Conservation (phyloP, 2,797 vertebrate genomes). For the Malurus leucopterus region DNA sequence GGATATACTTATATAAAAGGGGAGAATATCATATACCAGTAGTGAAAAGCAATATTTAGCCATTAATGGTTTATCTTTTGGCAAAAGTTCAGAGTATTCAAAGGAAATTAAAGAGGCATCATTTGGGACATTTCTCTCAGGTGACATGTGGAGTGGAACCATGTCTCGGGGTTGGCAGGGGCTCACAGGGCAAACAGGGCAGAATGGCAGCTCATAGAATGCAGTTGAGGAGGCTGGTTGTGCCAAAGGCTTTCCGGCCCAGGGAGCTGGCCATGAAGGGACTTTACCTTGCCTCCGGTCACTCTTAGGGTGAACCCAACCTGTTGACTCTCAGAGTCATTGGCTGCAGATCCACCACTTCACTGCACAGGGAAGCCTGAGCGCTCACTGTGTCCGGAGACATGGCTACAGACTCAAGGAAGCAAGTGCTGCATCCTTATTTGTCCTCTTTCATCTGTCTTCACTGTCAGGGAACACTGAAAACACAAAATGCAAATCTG, state of each 20-base stretch:
- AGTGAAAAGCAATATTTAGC: not conserved
- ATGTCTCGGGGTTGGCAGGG: not conserved
- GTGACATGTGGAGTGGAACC: not conserved
- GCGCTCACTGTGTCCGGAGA: not conserved
- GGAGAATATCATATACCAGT: not conserved
- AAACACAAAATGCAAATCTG: not conserved
- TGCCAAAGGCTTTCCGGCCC: not conserved
- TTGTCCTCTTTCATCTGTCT: not conserved
- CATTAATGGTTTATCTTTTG: not conserved
- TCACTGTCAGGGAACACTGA: not conserved
- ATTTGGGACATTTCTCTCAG: not conserved
- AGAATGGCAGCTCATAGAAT: not conserved
- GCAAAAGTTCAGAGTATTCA: not conserved
- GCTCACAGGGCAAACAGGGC: not conserved
- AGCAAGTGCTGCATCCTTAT: not conserved
- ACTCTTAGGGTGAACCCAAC: rapidly evolving
- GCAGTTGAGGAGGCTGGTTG: rapidly evolving
- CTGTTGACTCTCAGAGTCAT: not conserved
- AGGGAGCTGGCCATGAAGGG: not conserved
- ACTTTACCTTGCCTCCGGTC: rapidly evolving
- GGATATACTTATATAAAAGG: not conserved
- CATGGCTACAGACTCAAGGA: not conserved
- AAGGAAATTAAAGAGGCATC: not conserved
- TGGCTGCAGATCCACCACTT: not conserved
- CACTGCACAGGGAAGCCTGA: not conserved